Conservation (phyloP, 2,888 invertebrate genomes). For the Chrysina gloriosa region DNA sequence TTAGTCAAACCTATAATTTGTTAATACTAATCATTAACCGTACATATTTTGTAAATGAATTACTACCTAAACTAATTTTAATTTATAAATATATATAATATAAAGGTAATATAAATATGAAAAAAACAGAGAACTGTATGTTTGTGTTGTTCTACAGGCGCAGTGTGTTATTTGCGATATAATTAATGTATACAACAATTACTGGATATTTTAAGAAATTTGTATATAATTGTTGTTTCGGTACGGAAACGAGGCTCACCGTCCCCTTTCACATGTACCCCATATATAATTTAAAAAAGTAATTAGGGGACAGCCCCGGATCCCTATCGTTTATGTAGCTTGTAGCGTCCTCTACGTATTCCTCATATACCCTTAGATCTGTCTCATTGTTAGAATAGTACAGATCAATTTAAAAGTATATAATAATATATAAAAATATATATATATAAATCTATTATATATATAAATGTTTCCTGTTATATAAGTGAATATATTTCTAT, state of each 20-base stretch:
- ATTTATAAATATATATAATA: constrained; percentile 32
- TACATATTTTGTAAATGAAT: constrained; percentile 32
- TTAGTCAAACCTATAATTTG: constrained; percentile 22
- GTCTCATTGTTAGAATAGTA: constrained; percentile 64
- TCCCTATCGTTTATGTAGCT: constrained; percentile 60
- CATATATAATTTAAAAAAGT: constrained; percentile 7
- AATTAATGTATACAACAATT: constrained; percentile 62
- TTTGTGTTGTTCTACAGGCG: constrained; percentile 58
- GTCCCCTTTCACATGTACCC: constrained; percentile 26
- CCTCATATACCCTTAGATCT: constrained; percentile 64
- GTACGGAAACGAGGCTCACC: constrained; percentile 47
- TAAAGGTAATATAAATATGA: constrained; percentile 30
- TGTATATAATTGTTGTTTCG: constrained; percentile 64
- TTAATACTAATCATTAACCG: constrained; percentile 32
- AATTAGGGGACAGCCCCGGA: constrained; percentile 20
- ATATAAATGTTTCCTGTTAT: constrained; percentile 68
- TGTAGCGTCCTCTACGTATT: constrained; percentile 62
- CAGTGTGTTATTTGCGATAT: constrained; percentile 57
- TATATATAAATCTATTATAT: constrained; percentile 58
- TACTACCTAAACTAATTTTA: constrained; percentile 29
- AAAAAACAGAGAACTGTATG: constrained; percentile 50
- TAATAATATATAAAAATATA: constrained; percentile 50
- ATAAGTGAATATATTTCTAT: constrained; percentile 65
- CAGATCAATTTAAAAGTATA: constrained; percentile 59
- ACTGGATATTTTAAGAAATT: constrained; percentile 62